phyloP scores from a whole-genome alignment of 2,797 vertebrate genomes.

The Sciurus carolinensis region DNA sequence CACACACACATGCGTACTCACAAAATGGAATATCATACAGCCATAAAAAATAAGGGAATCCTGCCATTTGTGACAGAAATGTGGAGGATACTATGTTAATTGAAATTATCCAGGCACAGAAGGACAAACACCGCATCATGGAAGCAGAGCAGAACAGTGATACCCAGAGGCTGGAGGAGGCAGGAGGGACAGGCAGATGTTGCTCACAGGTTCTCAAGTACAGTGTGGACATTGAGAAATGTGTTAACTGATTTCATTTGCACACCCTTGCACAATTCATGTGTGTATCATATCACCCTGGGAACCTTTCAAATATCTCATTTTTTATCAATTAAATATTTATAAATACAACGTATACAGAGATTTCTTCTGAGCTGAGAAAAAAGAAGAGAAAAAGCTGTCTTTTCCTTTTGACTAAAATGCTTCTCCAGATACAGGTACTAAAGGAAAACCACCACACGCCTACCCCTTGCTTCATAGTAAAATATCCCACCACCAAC shows the following conservation, averaged over 20 bases:
- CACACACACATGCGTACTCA: background rate
- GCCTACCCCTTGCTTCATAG: background rate
- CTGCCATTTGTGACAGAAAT: background rate
- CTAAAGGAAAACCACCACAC: background rate
- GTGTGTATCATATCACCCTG: too few species aligned
- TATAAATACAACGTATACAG: background rate
- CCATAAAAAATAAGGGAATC: background rate
- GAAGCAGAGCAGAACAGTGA: background rate
- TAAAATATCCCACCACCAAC: background rate
- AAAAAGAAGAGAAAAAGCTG: too few species aligned
- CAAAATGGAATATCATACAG: background rate
- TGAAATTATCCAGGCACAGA: background rate
- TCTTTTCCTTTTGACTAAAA: background rate
- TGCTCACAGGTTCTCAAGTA: background rate
- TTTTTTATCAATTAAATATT: background rate
- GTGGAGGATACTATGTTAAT: background rate
- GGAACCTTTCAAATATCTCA: too few species aligned
- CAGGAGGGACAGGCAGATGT: accelerated
- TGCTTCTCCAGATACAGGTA: background rate
- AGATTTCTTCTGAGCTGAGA: background rate
- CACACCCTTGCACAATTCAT: accelerated
- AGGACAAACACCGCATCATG: background rate
- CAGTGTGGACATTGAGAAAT: accelerated
- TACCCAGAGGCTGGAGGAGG: background rate
- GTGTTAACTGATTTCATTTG: too few species aligned